Conservation (phyloP, 2,797 vertebrate genomes). For the Typhlichthys eigenmanni region DNA sequence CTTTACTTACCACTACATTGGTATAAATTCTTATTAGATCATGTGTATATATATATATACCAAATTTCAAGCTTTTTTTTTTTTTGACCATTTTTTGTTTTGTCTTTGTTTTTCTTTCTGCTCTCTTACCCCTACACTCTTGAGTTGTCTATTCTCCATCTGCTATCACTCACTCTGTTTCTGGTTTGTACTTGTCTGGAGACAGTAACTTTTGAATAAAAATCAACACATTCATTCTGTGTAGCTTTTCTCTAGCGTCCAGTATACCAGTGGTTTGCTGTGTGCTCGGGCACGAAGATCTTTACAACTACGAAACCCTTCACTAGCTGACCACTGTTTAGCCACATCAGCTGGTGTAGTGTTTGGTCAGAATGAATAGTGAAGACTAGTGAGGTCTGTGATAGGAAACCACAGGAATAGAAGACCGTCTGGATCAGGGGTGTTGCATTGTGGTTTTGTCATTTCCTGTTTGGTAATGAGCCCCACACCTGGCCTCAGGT, state of each 20-base stretch:
- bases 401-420: no score
- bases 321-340: no score
- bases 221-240: conserved; percentile 95
- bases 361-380: no score
- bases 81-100: conserved; percentile 69
- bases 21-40: conserved; percentile 98
- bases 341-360: no score
- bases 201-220: conserved; percentile 99
- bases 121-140: conserved; percentile 78
- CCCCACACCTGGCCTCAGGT: no score
- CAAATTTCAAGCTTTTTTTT: conserved; percentile 65
- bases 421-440: no score
- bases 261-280: no score
- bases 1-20: conserved; percentile 97
- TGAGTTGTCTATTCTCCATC: conserved; percentile 92
- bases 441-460: no score
- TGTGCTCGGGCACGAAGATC: no score
- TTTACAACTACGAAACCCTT: no score
- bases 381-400: no score
- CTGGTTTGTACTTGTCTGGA: conserved; percentile 99
- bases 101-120: conserved; percentile 46
- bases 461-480: no score
- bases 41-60: conserved; percentile 83
- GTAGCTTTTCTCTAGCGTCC: conserved; percentile 45
- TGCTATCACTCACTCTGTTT: conserved; percentile 99